phyloP scores from a whole-genome alignment of 1,140 invertebrate species.

The Sminthurinus signatus region DNA sequence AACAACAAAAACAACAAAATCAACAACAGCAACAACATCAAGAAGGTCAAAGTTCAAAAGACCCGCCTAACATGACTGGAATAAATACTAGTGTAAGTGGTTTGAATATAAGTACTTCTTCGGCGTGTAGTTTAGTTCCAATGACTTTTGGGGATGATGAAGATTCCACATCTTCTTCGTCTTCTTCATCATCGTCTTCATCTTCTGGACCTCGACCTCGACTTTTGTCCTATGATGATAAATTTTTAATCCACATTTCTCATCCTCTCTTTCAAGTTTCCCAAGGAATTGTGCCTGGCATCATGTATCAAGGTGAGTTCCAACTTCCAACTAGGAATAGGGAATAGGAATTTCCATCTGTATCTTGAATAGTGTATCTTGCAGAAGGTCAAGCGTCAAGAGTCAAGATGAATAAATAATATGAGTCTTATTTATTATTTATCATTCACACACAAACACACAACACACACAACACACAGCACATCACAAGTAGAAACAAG shows the following conservation, averaged over 20 bases:
- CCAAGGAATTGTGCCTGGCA: constrained; percentile 27
- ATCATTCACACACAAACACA: too few relatives aligned
- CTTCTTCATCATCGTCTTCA: too few relatives aligned
- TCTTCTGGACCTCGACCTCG: constrained; percentile 13
- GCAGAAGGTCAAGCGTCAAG: too few relatives aligned
- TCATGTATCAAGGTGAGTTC: constrained; percentile 33
- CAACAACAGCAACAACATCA: neutral
- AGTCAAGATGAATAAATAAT: too few relatives aligned
- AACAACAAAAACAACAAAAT: neutral
- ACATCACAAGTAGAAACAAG: too few relatives aligned
- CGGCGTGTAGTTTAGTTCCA: constrained; percentile 22
- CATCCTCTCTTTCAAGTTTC: constrained; percentile 32
- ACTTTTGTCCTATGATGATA: constrained; percentile 28
- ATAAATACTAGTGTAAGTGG: neutral
- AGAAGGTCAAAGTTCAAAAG: neutral
- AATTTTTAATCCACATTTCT: constrained; percentile 29
- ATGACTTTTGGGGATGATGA: constrained; percentile 17
- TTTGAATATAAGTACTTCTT: constrained; percentile 15
- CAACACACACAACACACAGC: too few relatives aligned
- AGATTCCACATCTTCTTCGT: too few relatives aligned
- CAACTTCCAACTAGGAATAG: too few relatives aligned
- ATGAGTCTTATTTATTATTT: too few relatives aligned
- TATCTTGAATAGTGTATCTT: too few relatives aligned
- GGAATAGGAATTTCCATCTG: too few relatives aligned
- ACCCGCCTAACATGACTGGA: neutral